Evolutionary conservation across 2,888 invertebrate genomes (phyloP).

Genomic region (Tiliacea citrago): DNA sequence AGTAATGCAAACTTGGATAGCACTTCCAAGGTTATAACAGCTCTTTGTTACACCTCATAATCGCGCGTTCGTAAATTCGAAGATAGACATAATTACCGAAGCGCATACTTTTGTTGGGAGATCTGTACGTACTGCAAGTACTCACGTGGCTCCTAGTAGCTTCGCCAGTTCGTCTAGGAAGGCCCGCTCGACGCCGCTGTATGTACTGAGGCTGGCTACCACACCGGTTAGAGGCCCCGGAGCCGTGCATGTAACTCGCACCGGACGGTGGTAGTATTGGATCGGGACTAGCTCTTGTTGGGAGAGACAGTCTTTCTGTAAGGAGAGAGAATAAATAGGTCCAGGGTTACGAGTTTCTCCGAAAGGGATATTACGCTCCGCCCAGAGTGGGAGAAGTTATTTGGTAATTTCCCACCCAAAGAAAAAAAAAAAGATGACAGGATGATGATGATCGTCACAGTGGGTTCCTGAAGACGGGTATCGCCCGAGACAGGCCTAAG

Average conservation of each 20-base stretch:
- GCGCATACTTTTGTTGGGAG: background rate
- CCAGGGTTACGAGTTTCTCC: no score
- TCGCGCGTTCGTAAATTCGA: background rate
- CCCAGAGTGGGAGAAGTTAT: no score
- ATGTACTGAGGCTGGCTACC: slow-evolving; percentile 95
- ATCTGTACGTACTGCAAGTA: slow-evolving; percentile 45
- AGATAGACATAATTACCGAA: background rate
- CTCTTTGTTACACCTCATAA: background rate
- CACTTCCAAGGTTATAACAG: background rate
- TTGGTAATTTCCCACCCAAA: no score
- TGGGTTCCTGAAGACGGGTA: no score
- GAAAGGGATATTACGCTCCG: no score
- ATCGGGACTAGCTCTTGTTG: slow-evolving; percentile 91
- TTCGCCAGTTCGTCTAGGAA: slow-evolving; percentile 93
- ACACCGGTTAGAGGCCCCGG: slow-evolving; percentile 92
- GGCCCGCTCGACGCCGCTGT: slow-evolving; percentile 93
- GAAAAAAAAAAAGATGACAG: no score
- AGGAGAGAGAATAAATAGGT: background rate
- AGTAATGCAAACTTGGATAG: background rate
- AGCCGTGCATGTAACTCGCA: slow-evolving; percentile 83
- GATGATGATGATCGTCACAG: no score
- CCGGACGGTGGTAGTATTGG: slow-evolving; percentile 94
- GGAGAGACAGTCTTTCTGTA: slow-evolving; percentile 92
- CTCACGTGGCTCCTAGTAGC: slow-evolving; percentile 93
- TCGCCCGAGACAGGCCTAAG: no score